Evolutionary conservation across 2,888 invertebrate species (phyloP).

Genomic region (Plemyria rubiginata): DNA sequence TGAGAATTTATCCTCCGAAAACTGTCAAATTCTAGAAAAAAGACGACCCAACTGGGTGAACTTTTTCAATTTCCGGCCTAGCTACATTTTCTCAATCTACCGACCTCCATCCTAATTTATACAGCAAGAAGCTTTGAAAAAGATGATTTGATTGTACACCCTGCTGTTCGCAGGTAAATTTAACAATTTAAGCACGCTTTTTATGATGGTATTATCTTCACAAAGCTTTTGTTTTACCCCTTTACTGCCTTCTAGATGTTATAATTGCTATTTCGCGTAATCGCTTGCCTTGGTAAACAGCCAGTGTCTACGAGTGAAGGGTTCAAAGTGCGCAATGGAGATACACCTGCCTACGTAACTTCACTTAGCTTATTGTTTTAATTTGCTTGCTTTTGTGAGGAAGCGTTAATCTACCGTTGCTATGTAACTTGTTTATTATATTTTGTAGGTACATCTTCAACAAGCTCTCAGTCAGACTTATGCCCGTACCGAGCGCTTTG

Average conservation of each 20-base stretch:
- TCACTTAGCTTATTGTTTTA: background rate
- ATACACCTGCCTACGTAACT: constrained; percentile 8
- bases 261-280: constrained; percentile 63
- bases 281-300: constrained; percentile 54
- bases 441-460: background rate
- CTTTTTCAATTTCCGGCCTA: constrained; percentile 82
- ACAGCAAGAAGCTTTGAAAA: constrained; percentile 71
- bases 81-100: constrained; percentile 75
- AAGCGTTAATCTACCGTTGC: background rate
- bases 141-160: constrained; percentile 77
- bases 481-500: too few relatives aligned
- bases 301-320: constrained; percentile 15
- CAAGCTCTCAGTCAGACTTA: background rate
- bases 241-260: constrained; percentile 62
- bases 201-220: constrained; percentile 70
- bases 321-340: constrained; percentile 17
- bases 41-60: constrained; percentile 62
- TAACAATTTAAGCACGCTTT: constrained; percentile 75
- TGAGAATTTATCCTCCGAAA: constrained; percentile 57
- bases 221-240: constrained; percentile 58
- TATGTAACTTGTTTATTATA: background rate
- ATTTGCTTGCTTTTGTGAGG: constrained; percentile 1
- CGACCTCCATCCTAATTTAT: constrained; percentile 73
- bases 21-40: constrained; percentile 73
- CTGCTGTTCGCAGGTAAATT: constrained; percentile 76